These are phyloP conservation scores for Pristiophorus japonicus DNA, from an alignment of 2,113 vertebrate genomes.

Conservation along the genomic window DNA sequence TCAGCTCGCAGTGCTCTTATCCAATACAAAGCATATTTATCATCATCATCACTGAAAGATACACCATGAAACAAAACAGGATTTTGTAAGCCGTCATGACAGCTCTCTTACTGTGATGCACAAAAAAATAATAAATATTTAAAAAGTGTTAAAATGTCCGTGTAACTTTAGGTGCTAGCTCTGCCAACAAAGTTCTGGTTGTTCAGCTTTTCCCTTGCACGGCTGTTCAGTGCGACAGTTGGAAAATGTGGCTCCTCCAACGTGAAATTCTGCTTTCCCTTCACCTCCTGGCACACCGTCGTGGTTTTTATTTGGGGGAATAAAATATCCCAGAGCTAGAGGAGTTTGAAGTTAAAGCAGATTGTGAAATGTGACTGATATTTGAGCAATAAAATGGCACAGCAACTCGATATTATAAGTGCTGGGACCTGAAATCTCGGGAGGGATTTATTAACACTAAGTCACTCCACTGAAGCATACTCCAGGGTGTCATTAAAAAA, in stretches of 20 bases:
- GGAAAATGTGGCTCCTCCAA: too few relatives aligned
- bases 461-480: not conserved
- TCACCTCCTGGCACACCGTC: not conserved
- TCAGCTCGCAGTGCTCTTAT: not conserved
- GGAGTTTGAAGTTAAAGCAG: not conserved
- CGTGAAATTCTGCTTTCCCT: too few relatives aligned
- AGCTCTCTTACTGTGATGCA: not conserved
- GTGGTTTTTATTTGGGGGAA: not conserved
- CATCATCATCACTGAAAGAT: not conserved
- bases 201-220: not conserved
- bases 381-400: not conserved
- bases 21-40: not conserved
- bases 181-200: not conserved
- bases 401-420: not conserved
- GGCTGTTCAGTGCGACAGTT: not conserved
- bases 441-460: not conserved
- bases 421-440: not conserved
- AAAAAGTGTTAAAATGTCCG: not conserved
- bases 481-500: not conserved
- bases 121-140: not conserved
- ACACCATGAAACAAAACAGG: not conserved
- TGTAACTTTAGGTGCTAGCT: not conserved
- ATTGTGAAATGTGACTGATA: not conserved
- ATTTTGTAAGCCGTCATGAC: not conserved
- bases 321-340: not conserved